A percentile compares a stretch with the other conserved stretches of the same genome.
Evolutionary conservation across 2,113 vertebrate species (phyloP).

Genomic region (Mormoops blainvillei): DNA sequence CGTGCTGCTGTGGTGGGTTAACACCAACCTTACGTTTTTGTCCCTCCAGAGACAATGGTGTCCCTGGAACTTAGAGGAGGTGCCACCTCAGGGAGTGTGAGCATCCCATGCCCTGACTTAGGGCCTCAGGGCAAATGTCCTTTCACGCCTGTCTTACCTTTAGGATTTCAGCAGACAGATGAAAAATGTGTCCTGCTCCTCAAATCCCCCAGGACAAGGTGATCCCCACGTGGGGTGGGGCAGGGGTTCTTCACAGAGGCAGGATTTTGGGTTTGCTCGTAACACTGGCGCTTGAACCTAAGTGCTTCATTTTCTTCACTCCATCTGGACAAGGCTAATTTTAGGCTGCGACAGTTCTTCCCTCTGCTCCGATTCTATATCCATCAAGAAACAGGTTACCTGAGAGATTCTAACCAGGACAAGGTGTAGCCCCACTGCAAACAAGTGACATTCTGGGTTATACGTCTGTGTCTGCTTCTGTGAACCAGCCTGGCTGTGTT

Average conservation of each 20-base stretch:
- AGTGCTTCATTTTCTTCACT: not conserved
- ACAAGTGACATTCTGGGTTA: fast-evolving
- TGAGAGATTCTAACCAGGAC: not conserved
- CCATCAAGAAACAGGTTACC: not conserved
- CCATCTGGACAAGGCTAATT: not conserved
- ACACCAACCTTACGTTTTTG: fast-evolving
- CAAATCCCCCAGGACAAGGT: fast-evolving
- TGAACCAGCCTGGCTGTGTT: too few species aligned
- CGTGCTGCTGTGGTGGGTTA: fast-evolving
- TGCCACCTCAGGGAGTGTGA: fast-evolving
- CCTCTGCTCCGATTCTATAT: fast-evolving
- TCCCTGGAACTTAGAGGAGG: not conserved
- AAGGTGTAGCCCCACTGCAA: fast-evolving
- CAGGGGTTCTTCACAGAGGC: not conserved
- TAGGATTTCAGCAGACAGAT: not conserved
- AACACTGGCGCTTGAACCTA: too few species aligned
- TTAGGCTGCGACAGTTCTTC: not conserved
- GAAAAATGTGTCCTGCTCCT: not conserved
- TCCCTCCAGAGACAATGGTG: fast-evolving
- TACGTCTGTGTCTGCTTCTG: not conserved
- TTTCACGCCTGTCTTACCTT: not conserved
- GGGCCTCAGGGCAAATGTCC: not conserved
- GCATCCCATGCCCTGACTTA: not conserved
- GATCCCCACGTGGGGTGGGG: fast-evolving
- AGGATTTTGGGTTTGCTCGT: too few species aligned